These are phyloP conservation scores for Silurus asotus DNA, from an alignment of 2,113 vertebrate species.

Conservation along the genomic window DNA sequence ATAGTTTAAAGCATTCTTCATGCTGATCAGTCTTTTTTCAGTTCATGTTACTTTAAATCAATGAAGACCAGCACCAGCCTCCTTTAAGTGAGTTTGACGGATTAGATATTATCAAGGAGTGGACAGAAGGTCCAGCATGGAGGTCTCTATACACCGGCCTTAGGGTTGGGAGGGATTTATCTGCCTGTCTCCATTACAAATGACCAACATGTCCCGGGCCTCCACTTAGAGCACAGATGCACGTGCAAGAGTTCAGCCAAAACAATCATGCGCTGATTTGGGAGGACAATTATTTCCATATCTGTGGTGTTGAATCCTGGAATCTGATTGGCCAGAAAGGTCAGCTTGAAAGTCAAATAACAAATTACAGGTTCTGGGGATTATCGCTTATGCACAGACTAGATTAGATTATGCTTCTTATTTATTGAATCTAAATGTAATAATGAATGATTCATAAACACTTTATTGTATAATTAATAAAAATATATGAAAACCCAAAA, in stretches of 20 bases:
- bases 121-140: conserved; percentile 28
- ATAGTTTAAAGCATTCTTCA: conserved; percentile 21
- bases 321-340: conserved; percentile 2
- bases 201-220: conserved; percentile 42
- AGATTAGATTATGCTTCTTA: not conserved
- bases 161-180: conserved; percentile 22
- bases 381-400: not conserved
- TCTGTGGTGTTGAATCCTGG: not conserved
- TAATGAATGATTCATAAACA: not conserved
- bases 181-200: conserved; percentile 40
- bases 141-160: conserved; percentile 8
- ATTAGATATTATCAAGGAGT: conserved; percentile 28
- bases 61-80: not conserved
- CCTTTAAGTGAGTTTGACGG: conserved; percentile 22
- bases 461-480: not conserved
- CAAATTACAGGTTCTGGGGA: not conserved
- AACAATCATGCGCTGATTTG: conserved; percentile 42
- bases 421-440: not conserved
- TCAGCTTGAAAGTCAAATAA: too few relatives aligned
- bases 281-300: not conserved
- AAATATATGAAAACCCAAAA: not conserved
- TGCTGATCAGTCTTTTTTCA: not conserved
- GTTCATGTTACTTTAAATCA: not conserved
- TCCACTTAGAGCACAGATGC: conserved; percentile 35
- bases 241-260: conserved; percentile 53